phyloP scores from a whole-genome alignment of 2,888 invertebrate genomes.

The Synanthedon vespiformis region DNA sequence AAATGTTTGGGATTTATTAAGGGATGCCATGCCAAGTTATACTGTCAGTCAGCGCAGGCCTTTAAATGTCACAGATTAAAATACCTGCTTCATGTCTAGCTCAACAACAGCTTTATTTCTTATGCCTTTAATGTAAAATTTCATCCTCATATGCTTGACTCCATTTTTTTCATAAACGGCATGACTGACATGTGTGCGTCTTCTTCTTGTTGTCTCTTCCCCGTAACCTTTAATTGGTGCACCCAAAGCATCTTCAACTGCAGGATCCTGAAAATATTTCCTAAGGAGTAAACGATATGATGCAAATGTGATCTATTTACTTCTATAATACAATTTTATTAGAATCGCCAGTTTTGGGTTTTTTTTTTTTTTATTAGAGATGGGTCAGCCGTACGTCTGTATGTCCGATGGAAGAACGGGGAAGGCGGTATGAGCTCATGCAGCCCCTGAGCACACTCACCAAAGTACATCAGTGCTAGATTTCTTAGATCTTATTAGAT shows the following conservation, averaged over 20 bases:
- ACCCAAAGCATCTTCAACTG: conserved; percentile 87
- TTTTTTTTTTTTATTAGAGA: no score
- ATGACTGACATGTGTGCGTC: conserved; percentile 87
- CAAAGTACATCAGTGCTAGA: no score
- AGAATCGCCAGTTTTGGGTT: background rate
- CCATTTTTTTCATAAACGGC: conserved; percentile 80
- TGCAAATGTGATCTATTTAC: background rate
- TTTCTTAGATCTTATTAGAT: no score
- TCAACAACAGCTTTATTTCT: conserved; percentile 86
- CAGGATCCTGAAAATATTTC: conserved; percentile 65
- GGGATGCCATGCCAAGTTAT: no score
- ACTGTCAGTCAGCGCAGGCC: no score
- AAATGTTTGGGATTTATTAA: no score
- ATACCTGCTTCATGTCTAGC: conserved; percentile 87
- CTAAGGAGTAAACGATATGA: background rate
- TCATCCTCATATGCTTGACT: conserved; percentile 85
- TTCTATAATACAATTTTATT: background rate
- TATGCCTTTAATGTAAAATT: conserved; percentile 89
- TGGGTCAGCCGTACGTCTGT: no score
- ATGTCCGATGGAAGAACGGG: no score
- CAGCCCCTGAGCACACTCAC: no score
- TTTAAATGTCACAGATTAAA: background rate
- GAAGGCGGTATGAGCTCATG: no score
- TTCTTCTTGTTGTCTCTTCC: conserved; percentile 85
- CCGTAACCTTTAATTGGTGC: conserved; percentile 90